Evolutionary conservation across 2,888 invertebrate genomes (phyloP), one percentile per base, ranked within the genome.

Genomic region (Congeria kusceri): DNA sequence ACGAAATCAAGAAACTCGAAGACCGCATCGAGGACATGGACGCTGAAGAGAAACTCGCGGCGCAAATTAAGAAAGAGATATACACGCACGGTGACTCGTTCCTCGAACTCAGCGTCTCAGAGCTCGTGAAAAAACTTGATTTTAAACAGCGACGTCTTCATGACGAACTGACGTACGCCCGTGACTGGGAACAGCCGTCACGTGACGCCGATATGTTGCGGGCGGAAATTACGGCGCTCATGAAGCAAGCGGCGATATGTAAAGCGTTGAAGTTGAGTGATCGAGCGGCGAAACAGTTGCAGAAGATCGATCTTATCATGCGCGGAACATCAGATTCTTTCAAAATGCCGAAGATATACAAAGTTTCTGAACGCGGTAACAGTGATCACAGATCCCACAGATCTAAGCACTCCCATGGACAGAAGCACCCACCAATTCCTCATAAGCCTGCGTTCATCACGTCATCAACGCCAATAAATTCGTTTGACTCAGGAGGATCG

Each of bases 261-360:
- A 80, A 76, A 70, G 32, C 78, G 28, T 9, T 70, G 20, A 80
- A 83, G 15, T 57, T 78, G 4, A 64, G 68, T n/a, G 66, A 58
- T 20, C 47, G 80, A 62, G 80, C 83, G 5, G 59, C 78, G 3
- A 76, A 78, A 47, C 83, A 83, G 47, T 20, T 83, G 2, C 79
- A 83, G 65, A 83, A 83, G 56, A 77, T 83, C 44, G 83, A 83
- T 32, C 46, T 74, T 4, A 79, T 83, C 15, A 83, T 83, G 83
- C 46, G 79, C 25, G 79, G 77, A 11, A 74, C 79, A 1, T 65
- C 71, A 9, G 61, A 73, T 18, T 71, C 67, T 11, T 71, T 68
- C 11, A 75, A 63, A 67, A 74, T 80, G 74, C 79, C 83, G 29
- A 73, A 71, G 56, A 75, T 83, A 27, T 83, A 72, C 66, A 73